Conservation (phyloP, 2,113 vertebrate species). For the Paralichthys olivaceus region DNA sequence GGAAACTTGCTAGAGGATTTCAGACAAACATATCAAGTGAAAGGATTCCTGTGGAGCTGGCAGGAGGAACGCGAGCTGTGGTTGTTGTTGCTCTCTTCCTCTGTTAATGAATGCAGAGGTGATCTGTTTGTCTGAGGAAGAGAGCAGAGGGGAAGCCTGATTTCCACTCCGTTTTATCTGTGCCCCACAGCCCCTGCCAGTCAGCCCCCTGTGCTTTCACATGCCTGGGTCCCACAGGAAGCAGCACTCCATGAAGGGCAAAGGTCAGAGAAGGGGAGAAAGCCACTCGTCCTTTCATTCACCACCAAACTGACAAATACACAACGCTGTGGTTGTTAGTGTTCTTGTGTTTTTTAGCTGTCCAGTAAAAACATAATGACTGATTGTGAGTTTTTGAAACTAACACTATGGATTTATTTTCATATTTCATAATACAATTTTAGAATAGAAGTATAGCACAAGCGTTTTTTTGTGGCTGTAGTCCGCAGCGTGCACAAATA, state of each 20-base stretch:
- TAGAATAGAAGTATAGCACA: background rate
- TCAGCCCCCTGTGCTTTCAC: conserved; percentile 64
- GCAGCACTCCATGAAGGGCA: conserved; percentile 72
- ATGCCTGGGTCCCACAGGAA: conserved; percentile 80
- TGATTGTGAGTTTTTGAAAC: background rate
- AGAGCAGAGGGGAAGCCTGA: conserved; percentile 77
- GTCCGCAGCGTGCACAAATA: background rate
- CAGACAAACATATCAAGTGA: conserved; percentile 16
- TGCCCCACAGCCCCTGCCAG: conserved; percentile 70
- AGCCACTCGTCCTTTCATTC: conserved; percentile 59
- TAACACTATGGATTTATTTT: background rate
- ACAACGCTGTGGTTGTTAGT: conserved; percentile 1
- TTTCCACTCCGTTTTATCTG: conserved; percentile 83
- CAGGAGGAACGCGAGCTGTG: conserved; percentile 2
- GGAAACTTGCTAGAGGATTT: conserved; percentile 38
- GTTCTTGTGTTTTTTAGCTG: background rate
- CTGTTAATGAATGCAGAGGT: conserved; percentile 73
- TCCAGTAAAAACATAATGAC: background rate
- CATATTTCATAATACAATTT: background rate
- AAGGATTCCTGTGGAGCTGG: conserved; percentile 17
- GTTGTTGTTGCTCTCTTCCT: conserved; percentile 73
- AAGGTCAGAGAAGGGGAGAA: conserved; percentile 74
- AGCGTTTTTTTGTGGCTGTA: background rate
- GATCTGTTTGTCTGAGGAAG: conserved; percentile 79
- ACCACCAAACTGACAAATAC: conserved; percentile 34